Conservation (phyloP, 1,140 invertebrate genomes). For the Hylaeus anthracinus region DNA sequence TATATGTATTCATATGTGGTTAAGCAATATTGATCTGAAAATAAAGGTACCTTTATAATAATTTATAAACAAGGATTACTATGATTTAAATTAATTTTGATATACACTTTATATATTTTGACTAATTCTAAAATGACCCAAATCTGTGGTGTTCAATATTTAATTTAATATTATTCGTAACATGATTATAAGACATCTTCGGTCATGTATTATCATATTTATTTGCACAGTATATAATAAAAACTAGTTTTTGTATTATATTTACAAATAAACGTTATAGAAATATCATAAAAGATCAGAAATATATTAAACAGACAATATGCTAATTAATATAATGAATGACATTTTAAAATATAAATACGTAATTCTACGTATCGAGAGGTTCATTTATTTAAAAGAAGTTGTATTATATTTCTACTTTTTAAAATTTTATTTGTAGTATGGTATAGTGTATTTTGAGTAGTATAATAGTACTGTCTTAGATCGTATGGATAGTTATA, state of each 20-base stretch:
- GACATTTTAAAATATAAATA: neutral
- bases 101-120: neutral
- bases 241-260: neutral
- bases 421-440: slow-evolving; percentile 22
- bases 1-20: no score
- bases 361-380: slow-evolving; percentile 12
- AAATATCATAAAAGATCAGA: neutral
- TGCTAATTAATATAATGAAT: slow-evolving; percentile 1
- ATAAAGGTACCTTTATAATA: slow-evolving; percentile 1
- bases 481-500: slow-evolving; percentile 18
- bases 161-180: neutral
- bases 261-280: neutral
- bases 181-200: neutral
- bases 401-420: neutral
- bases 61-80: neutral
- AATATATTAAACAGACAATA: slow-evolving; percentile 4
- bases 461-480: slow-evolving; percentile 22
- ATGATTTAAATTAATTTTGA: neutral
- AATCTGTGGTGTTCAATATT: neutral
- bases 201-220: neutral
- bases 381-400: slow-evolving; percentile 22
- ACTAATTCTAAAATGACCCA: neutral
- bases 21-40: no score
- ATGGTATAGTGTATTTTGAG: slow-evolving; percentile 12
- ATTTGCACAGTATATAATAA: neutral